Base-by-base conservation (phyloP, 2,797 vertebrate genomes). In the Phataginus tricuspis region DNA sequence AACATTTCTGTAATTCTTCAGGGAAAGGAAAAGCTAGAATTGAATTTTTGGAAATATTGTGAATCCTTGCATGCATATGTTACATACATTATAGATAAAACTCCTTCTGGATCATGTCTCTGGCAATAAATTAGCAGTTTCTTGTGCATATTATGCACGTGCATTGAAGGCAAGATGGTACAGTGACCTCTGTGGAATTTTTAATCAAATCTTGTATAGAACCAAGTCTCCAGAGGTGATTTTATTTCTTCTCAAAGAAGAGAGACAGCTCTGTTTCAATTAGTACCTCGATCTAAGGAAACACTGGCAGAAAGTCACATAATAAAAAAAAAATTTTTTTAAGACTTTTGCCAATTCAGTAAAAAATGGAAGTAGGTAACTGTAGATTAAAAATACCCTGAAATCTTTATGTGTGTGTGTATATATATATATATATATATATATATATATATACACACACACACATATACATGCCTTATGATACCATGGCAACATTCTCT, bases 261-360 rank as follows among this genome's bases (percentile, higher is more conserved):
- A 98, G 2, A 97, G 69, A 57, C 63, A 94, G 88, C 61, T 98
- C 95, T 96, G 42, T 98, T 98, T 98, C 97, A 98, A 98, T 98
- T 98, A 98, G 96, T 96, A 97, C 91, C 95, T 97, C 90, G 87
- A 55, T 97, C 91, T 96, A 92, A 92, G 86, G 95, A 97, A 98
- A 97, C 37, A 87, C 34, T 18, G 31, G 72, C 69, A 94, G 96
- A 98, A 97, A 72, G 82, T 11, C 11, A 45, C 69, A 93, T 96
- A 91, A 96, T 95, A 93, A 96, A 98, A 98, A 87, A 94, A 64
- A 11, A 15, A 63, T 29, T 7, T n/a, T 7, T 37, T 86, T 97
- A 79, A 96, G 39, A 78, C 23, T 34, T 59, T 87, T 51, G 4
- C 34, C 96, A 97, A 92, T 94, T 96, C 49, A 95, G 74, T 96